Conservation (phyloP, 2,888 invertebrate genomes). For the Heliconius sara region DNA sequence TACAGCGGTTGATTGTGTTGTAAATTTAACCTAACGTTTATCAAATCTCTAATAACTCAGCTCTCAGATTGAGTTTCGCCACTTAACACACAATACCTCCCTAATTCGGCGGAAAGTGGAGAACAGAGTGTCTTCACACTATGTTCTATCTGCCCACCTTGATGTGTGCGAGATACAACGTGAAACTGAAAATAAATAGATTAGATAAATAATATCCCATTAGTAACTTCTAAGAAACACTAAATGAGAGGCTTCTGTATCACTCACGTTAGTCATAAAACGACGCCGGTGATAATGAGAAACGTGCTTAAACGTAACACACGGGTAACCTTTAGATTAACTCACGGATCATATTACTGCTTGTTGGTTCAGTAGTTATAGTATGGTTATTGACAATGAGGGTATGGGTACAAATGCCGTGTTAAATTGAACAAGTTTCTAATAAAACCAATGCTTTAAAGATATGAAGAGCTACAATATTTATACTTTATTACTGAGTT, state of each 20-base stretch:
- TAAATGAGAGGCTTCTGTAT: constrained; percentile 9
- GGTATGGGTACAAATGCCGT: not conserved
- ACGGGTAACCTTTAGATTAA: not conserved
- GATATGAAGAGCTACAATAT: not conserved
- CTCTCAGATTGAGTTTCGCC: too few species aligned
- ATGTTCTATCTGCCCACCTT: too few species aligned
- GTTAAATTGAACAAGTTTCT: not conserved
- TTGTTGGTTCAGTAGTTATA: not conserved
- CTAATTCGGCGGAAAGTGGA: too few species aligned
- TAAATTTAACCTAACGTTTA: too few species aligned
- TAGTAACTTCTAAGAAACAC: not conserved
- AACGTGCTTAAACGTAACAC: constrained; percentile 31
- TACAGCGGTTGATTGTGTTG: too few species aligned
- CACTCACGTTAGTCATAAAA: constrained; percentile 30
- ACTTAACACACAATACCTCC: too few species aligned
- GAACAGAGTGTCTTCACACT: too few species aligned
- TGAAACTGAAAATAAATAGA: not conserved
- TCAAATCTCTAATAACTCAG: too few species aligned
- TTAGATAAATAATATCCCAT: not conserved
- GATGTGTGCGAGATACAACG: too few species aligned
- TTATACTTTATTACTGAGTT: not conserved
- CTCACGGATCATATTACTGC: not conserved
- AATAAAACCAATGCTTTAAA: not conserved
- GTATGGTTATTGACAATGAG: not conserved
- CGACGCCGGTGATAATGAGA: constrained; percentile 36